Conservation (phyloP, 2,113 vertebrate species). For the Saimiri boliviensis region DNA sequence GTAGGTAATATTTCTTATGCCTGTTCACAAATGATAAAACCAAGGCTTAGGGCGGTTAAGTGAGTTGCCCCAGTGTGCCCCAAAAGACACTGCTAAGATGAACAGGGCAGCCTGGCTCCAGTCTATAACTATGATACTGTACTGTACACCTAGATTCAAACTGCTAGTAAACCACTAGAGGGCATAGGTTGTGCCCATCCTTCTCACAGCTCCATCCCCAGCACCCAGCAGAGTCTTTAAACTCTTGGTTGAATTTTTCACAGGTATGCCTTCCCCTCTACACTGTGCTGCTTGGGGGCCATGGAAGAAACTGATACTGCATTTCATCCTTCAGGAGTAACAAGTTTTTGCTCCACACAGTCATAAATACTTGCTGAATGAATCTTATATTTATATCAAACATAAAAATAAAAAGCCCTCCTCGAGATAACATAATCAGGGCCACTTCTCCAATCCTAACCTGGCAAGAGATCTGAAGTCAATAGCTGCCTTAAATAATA, state of each 20-base stretch:
- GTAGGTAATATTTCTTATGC: not conserved
- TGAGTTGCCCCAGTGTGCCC: not conserved
- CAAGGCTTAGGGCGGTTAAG: not conserved
- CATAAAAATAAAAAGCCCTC: not conserved
- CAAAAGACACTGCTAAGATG: not conserved
- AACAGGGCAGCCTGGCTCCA: not conserved
- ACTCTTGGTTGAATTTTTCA: not conserved
- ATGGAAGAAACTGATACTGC: not conserved
- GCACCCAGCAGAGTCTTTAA: not conserved
- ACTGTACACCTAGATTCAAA: not conserved
- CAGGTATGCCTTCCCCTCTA: not conserved
- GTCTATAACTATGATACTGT: not conserved
- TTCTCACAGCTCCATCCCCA: not conserved
- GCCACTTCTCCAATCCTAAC: not conserved
- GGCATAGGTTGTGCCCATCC: not conserved
- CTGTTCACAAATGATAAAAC: not conserved
- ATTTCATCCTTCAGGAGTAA: not conserved
- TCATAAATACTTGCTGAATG: not conserved
- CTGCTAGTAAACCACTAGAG: constrained; percentile 15
- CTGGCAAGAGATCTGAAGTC: not conserved
- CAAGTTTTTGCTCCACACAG: not conserved
- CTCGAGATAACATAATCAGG: not conserved
- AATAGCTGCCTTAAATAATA: not conserved
- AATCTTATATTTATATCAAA: not conserved
- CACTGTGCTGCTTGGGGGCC: not conserved